These are phyloP conservation scores for Phaedon cochleariae DNA, from an alignment of 2,888 invertebrate genomes.

Conservation along the genomic window DNA sequence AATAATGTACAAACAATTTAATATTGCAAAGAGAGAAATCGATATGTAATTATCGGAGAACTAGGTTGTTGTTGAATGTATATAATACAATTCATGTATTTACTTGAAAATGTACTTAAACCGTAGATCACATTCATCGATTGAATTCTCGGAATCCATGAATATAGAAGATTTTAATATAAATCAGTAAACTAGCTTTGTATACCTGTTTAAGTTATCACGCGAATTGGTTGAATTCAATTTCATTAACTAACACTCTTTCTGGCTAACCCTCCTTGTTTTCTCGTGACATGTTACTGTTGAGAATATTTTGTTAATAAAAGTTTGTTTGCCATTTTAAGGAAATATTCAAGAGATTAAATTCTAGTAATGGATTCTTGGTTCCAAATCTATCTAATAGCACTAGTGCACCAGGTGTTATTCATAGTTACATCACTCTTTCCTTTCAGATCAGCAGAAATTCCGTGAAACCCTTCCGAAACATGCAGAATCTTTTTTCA, in stretches of 20 bases:
- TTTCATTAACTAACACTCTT: too few relatives aligned
- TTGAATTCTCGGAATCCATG: not conserved
- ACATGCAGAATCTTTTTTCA: too few relatives aligned
- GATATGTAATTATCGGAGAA: slow-evolving; percentile 7
- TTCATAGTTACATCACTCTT: too few relatives aligned
- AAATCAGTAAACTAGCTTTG: not conserved
- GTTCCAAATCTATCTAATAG: too few relatives aligned
- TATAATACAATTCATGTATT: slow-evolving; percentile 49
- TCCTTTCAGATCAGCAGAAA: too few relatives aligned
- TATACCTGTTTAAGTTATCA: not conserved
- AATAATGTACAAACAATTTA: not conserved
- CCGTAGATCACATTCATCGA: slow-evolving; percentile 52
- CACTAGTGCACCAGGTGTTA: too few relatives aligned
- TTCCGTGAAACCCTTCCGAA: too few relatives aligned
- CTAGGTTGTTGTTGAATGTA: slow-evolving; percentile 59
- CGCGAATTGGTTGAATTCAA: too few relatives aligned
- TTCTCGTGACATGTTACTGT: not conserved
- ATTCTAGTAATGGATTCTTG: too few relatives aligned
- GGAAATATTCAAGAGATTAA: too few relatives aligned
- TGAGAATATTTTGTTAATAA: not conserved
- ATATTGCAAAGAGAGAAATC: not conserved
- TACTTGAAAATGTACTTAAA: slow-evolving; percentile 59
- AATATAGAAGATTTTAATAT: not conserved
- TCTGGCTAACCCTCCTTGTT: too few relatives aligned
- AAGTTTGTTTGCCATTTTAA: not conserved